Percentiles rank a stretch among this genome's conserved stretches.
phyloP scores from a whole-genome alignment of 1,140 invertebrate species.

The Capitella teleta region DNA sequence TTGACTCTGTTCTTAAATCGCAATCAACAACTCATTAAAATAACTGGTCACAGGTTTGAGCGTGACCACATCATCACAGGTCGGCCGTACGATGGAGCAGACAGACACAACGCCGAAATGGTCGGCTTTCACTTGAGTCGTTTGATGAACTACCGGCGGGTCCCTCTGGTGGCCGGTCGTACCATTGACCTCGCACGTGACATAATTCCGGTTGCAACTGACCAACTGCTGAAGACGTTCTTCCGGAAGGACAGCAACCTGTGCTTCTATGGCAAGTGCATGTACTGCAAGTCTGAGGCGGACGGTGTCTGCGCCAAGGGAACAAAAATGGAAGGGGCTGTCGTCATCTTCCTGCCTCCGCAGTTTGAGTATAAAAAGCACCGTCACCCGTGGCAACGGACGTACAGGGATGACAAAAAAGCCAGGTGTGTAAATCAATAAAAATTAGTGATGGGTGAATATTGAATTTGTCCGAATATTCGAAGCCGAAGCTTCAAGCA shows the following conservation, averaged over 20 bases:
- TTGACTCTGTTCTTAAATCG: neutral
- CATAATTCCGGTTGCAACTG: slow-evolving; percentile 54
- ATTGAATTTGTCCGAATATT: too few species aligned
- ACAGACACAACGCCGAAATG: slow-evolving; percentile 89
- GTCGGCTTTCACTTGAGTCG: slow-evolving; percentile 78
- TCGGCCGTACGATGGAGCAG: slow-evolving; percentile 73
- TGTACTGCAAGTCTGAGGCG: slow-evolving; percentile 63
- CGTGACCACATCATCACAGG: slow-evolving; percentile 63
- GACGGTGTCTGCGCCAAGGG: slow-evolving; percentile 69
- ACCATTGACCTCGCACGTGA: slow-evolving; percentile 63
- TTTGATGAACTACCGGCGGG: slow-evolving; percentile 63
- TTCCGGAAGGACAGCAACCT: slow-evolving; percentile 22
- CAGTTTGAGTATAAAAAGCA: slow-evolving; percentile 50
- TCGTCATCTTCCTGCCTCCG: slow-evolving; percentile 69
- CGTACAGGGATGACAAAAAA: slow-evolving; percentile 61
- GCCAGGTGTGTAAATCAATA: slow-evolving; percentile 54
- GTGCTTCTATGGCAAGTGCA: slow-evolving; percentile 82
- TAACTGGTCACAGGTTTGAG: slow-evolving; percentile 49
- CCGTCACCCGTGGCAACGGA: slow-evolving; percentile 77
- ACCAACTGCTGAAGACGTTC: slow-evolving; percentile 36
- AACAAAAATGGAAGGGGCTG: slow-evolving; percentile 62
- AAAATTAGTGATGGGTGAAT: too few species aligned
- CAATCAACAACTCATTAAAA: neutral
- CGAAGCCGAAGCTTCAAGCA: neutral
- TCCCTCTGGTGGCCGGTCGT: slow-evolving; percentile 66